These are phyloP conservation scores for Fragum whitleyi DNA, from an alignment of 2,888 invertebrate species.

Conservation along the genomic window DNA sequence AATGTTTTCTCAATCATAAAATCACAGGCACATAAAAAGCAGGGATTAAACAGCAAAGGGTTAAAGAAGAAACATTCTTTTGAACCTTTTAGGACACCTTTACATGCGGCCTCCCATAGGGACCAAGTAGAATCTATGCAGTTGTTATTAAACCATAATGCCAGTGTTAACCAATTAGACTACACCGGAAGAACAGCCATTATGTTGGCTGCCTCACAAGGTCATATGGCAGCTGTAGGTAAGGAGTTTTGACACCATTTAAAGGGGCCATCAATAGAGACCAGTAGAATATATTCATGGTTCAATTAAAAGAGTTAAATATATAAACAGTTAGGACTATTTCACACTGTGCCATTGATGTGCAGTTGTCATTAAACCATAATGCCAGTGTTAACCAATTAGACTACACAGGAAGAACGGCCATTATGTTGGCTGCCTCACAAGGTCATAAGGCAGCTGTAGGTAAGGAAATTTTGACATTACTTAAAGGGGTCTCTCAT, in stretches of 20 bases:
- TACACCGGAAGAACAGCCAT: slow-evolving; percentile 87
- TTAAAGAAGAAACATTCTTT: too few species aligned
- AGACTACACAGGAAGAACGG: slow-evolving; percentile 87
- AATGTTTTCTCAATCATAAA: too few species aligned
- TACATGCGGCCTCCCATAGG: slow-evolving; percentile 88
- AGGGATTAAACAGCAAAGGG: too few species aligned
- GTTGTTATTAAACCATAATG: slow-evolving; percentile 87
- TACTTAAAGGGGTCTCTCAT: too few species aligned
- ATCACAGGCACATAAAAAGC: too few species aligned
- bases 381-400: slow-evolving; percentile 87
- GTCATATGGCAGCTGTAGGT: slow-evolving; percentile 87
- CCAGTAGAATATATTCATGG: too few species aligned
- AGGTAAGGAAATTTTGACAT: slow-evolving; percentile 85
- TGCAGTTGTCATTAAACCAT: slow-evolving; percentile 87
- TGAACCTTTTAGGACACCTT: slow-evolving; percentile 87
- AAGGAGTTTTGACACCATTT: slow-evolving; percentile 59
- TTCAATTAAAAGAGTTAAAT: too few species aligned
- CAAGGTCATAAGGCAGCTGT: slow-evolving; percentile 87
- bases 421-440: slow-evolving; percentile 88
- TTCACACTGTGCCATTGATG: too few species aligned
- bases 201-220: slow-evolving; percentile 88
- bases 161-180: slow-evolving; percentile 87
- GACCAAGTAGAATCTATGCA: slow-evolving; percentile 88
- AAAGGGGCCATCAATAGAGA: too few species aligned
- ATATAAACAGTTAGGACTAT: too few species aligned